phyloP scores from a whole-genome alignment of 2,113 vertebrate genomes.

The Clupea harengus region DNA sequence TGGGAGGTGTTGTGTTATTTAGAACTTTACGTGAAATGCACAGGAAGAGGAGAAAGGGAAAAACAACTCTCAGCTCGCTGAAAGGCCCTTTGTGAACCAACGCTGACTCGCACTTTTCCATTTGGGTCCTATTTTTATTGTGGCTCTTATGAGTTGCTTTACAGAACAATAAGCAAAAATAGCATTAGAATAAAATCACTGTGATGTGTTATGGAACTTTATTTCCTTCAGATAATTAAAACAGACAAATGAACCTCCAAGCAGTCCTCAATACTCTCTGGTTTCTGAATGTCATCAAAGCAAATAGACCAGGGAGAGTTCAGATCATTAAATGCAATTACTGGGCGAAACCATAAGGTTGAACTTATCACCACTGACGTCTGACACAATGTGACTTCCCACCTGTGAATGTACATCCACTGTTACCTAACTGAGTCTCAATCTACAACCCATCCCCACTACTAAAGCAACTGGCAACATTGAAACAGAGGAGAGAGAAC shows the following conservation, averaged over 20 bases:
- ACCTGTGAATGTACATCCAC: not conserved
- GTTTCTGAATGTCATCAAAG: not conserved
- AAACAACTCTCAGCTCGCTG: not conserved
- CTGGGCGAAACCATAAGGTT: not conserved
- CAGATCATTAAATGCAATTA: not conserved
- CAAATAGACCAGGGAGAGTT: not conserved
- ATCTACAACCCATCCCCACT: not conserved
- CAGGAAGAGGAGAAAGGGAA: not conserved
- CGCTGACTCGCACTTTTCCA: conserved; percentile 5
- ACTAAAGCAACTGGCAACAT: not conserved
- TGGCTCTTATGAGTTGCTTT: not conserved
- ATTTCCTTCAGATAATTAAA: conserved; percentile 7
- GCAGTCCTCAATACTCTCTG: not conserved
- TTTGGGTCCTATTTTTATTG: conserved; percentile 1
- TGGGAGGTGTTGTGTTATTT: not conserved
- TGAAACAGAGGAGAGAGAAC: not conserved
- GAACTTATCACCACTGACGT: not conserved
- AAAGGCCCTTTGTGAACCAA: not conserved
- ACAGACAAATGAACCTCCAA: not conserved
- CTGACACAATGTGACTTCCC: not conserved
- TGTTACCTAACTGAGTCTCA: not conserved
- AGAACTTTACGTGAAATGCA: not conserved
- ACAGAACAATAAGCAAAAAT: conserved; percentile 30
- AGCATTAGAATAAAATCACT: conserved; percentile 11
- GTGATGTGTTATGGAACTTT: not conserved